Evolutionary conservation across 1,140 invertebrate species (phyloP).

Genomic region (Battus philenor): DNA sequence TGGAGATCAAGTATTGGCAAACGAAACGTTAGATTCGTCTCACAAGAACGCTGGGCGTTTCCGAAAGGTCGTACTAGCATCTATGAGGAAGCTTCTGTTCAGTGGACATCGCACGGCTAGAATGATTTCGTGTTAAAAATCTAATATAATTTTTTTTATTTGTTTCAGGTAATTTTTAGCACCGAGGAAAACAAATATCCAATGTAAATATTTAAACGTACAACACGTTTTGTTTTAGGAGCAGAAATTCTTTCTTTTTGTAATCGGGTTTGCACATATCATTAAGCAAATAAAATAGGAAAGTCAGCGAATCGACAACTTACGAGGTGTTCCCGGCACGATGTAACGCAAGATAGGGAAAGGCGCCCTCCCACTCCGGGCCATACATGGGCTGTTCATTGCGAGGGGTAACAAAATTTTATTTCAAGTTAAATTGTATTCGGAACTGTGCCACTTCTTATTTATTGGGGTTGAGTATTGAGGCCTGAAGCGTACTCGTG

Average conservation of each 20-base stretch:
- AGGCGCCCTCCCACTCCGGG: constrained; percentile 41
- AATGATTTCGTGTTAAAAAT: too few species aligned
- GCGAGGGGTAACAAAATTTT: constrained; percentile 62
- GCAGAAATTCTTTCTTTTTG: constrained; percentile 6
- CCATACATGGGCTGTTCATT: constrained; percentile 61
- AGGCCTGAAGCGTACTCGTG: constrained; percentile 20
- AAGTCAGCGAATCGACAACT: constrained; percentile 54
- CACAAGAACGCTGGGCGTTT: too few species aligned
- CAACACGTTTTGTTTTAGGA: constrained; percentile 1
- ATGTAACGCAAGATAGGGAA: constrained; percentile 53
- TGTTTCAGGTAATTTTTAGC: too few species aligned
- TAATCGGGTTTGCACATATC: constrained; percentile 44
- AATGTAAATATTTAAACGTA: too few species aligned
- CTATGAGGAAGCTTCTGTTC: too few species aligned
- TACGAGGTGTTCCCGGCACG: constrained; percentile 47
- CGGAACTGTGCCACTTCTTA: constrained; percentile 56
- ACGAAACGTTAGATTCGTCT: too few species aligned
- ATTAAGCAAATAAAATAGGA: constrained; percentile 57
- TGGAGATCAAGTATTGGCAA: too few species aligned
- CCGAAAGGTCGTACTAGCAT: too few species aligned
- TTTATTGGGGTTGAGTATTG: constrained; percentile 48
- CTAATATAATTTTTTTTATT: too few species aligned
- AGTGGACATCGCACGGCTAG: too few species aligned
- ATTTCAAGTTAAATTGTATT: constrained; percentile 72
- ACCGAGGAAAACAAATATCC: too few species aligned